Percentiles rank a stretch among this genome's conserved stretches.
Evolutionary conservation across 2,797 vertebrate species (phyloP).

Genomic region (Acrossocheilus fasciatus): DNA sequence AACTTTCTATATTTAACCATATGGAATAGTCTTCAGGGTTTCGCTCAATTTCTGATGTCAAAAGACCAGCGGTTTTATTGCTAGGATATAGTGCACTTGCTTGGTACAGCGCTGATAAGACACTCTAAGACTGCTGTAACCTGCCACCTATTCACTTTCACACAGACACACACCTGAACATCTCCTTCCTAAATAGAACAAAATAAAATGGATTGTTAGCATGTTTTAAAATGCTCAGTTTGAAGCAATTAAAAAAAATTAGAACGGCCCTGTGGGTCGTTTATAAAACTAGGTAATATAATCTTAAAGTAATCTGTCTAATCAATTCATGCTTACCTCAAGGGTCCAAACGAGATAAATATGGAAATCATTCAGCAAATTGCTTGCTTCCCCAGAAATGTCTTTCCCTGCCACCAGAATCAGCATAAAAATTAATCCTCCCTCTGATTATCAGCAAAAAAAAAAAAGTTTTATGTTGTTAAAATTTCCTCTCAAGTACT

Average conservation of each 20-base stretch:
- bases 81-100: background rate
- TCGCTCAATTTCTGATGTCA: slow-evolving; percentile 66
- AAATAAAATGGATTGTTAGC: background rate
- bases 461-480: slow-evolving; percentile 1
- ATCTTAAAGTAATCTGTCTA: background rate
- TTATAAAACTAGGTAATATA: slow-evolving; percentile 10
- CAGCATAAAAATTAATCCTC: background rate
- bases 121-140: background rate
- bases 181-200: background rate
- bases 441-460: background rate
- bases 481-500: background rate
- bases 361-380: slow-evolving; percentile 10
- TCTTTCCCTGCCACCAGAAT: slow-evolving; percentile 5
- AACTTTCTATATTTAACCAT: slow-evolving; percentile 66
- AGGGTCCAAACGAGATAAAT: slow-evolving; percentile 7
- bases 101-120: background rate
- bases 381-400: background rate
- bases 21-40: slow-evolving; percentile 53
- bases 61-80: slow-evolving; percentile 48
- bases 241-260: slow-evolving; percentile 4
- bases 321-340: slow-evolving; percentile 18
- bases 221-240: background rate
- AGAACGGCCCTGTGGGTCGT: background rate
- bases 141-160: background rate
- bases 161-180: slow-evolving; percentile 22